These are phyloP conservation scores for Polymixis lichenea DNA, from an alignment of 2,888 invertebrate genomes.

Conservation along the genomic window DNA sequence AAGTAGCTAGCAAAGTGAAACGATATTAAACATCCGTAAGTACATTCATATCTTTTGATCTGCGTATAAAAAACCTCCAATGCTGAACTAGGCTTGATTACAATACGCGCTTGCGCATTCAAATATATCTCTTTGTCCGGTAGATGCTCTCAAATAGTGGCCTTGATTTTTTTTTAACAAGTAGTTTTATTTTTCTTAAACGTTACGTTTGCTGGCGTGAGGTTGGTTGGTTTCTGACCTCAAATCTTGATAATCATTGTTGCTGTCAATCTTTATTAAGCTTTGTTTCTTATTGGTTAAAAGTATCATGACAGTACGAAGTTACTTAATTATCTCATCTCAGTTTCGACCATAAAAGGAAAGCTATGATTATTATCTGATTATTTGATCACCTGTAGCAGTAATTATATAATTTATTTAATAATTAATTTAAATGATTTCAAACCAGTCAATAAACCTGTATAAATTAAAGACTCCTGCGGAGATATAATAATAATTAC, in stretches of 20 bases:
- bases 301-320: conserved; percentile 8
- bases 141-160: conserved; percentile 64
- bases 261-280: conserved; percentile 32
- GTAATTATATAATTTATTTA: conserved; percentile 19
- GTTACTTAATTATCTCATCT: conserved; percentile 20
- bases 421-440: conserved; percentile 13
- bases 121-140: conserved; percentile 57
- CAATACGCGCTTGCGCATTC: conserved; percentile 59
- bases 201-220: conserved; percentile 44
- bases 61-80: conserved; percentile 44
- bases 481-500: conserved; percentile 28
- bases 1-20: conserved; percentile 33
- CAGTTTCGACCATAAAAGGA: conserved; percentile 17
- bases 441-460: conserved; percentile 23
- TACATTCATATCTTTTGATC: conserved; percentile 44
- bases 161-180: conserved; percentile 63
- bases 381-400: conserved; percentile 7
- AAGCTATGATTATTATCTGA: conserved; percentile 11
- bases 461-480: conserved; percentile 12
- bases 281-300: conserved; percentile 10
- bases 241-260: conserved; percentile 37
- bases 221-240: conserved; percentile 49
- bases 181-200: conserved; percentile 56
- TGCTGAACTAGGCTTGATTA: conserved; percentile 43
- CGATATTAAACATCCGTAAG: conserved; percentile 32